Base-by-base conservation (phyloP, 2,888 invertebrate genomes). In the Zygaena filipendulae region DNA sequence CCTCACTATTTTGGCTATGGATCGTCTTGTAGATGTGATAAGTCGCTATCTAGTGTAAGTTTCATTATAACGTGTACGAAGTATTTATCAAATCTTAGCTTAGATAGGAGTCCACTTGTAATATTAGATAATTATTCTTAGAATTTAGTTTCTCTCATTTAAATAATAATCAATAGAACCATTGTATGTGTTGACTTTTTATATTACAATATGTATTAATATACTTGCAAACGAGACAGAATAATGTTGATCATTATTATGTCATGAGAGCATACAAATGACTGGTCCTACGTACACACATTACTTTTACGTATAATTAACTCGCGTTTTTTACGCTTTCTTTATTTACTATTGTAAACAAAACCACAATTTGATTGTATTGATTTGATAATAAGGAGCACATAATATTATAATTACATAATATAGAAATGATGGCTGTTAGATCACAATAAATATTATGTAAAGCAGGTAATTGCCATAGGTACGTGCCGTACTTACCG, bases 1-100 rank as follows among this genome's bases (percentile, higher is more conserved):
- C n/a, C n/a, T n/a, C 45, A 54, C 47, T 55, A 47, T 48, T 55
- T 51, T 57, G 68, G 67, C 68, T 71, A 64, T 63, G 60, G 56
- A 59, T 61, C 45, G 62, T 56, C 66, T 56, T 54, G 53, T 69
- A 63, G 62, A 72, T 75, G 77, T 79, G 77, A 77, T 75, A 77
- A 57, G 63, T 68, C 68, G 69, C 68, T 66, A 56, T 52, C 39
- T 69, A 72, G 59, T 44, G 33, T 43, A 70, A 72, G 68, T 63
- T 58, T 48, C 57, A 58, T 52, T 57, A 52, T 67, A 70, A 66
- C 45, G 45, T 52, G 49, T 69, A 74, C 57, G 69, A 56, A 66
- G 59, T 77, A 77, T 77, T 77, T 77, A 77, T 77, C 75, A 64
- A 66, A 61, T 68, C 56, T 49, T 58, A 58, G 57, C 34, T 49